Base-by-base conservation (phyloP, 2,888 invertebrate species). In the Heteromyza rotundicornis region DNA sequence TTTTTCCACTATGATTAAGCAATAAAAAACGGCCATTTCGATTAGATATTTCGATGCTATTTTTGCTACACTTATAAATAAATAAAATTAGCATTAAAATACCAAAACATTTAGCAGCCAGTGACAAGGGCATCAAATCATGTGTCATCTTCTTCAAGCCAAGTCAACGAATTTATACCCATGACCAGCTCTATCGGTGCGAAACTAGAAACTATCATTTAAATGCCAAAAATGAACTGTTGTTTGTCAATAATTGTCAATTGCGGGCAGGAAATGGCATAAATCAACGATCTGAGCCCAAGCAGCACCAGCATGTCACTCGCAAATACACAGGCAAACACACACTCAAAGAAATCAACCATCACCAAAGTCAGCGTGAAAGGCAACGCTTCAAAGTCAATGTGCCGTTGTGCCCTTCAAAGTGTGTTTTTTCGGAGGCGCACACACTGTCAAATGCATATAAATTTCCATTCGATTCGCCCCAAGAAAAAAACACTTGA, bases 381-480 rank as follows among this genome's bases (percentile, higher is more conserved):
- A 32, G 32, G 32, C 32, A 32, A 32, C 32, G 12, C 5, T 32
- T 40, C 55, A 55, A 55, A 55, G 55, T 55, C 55, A 55, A 55
- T 55, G 55, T 20, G 36, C 55, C 36, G 19, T 16, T 10, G 14
- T 55, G 55, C 55, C 55, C 55, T 55, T 55, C 55, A 40, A 17
- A 16, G 1, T n/a, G 5, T 27, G 27, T 27, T 27, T 27, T 5
- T 27, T 27, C 14, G 40, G 40, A 10, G 40, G 12, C 40, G 16
- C 40, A 40, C 10, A n/a, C n/a, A n/a, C n/a, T n/a, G n/a, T n/a
- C n/a, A n/a, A n/a, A n/a, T n/a, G n/a, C n/a, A n/a, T n/a, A n/a
- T n/a, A n/a, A n/a, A n/a, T n/a, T n/a, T n/a, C n/a, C n/a, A n/a
- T n/a, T n/a, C n/a, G n/a, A n/a, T n/a, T n/a, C n/a, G n/a, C n/a